Evolutionary conservation across 2,797 vertebrate genomes (phyloP), one percentile per base, ranked within the genome.

Genomic region (Sebastes diploproa): DNA sequence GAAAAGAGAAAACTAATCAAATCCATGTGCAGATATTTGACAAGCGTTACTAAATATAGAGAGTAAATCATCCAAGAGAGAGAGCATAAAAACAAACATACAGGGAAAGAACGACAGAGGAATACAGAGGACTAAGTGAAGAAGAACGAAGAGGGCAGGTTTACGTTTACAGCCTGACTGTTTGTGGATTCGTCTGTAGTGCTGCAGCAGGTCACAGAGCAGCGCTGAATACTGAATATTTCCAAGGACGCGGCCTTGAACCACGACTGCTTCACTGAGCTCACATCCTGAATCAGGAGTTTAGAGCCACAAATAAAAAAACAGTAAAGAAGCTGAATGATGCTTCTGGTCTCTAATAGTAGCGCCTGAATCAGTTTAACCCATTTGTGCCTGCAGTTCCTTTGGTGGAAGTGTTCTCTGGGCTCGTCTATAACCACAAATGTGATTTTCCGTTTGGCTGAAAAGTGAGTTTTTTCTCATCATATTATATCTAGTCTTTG

Each of bases 211-310:
- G 86, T 88, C 77, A 76, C 58, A 63, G 68, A 79, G 80, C 78
- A 52, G 65, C 27, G 34, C 42, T 10, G 38, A 54, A 72, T 67
- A 14, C 72, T 87, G 82, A 88, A 92, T 90, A 82, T 87, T 85
- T 86, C 78, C 89, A 89, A 90, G 89, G 87, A 87, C 83, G 30
- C 64, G 59, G 83, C 63, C 73, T 79, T 71, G 81, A 82, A 85
- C 29, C 63, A 11, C 2, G 3, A 38, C 74, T 3, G 61, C 58
- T 30, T 70, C 75, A 18, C 62, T 0, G 12, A 70, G 50, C 50
- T 27, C 7, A 34, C 8, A 25, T 13, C 64, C 61, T 63, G 23
- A 78, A 75, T 80, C 70, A 27, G 61, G 62, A 77, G 16, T 78
- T 71, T 23, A 63, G 58, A 55, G 3, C 38, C 5, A 71, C 68